Evolutionary conservation across 2,113 vertebrate genomes (phyloP).

Genomic region (Motacilla alba): DNA sequence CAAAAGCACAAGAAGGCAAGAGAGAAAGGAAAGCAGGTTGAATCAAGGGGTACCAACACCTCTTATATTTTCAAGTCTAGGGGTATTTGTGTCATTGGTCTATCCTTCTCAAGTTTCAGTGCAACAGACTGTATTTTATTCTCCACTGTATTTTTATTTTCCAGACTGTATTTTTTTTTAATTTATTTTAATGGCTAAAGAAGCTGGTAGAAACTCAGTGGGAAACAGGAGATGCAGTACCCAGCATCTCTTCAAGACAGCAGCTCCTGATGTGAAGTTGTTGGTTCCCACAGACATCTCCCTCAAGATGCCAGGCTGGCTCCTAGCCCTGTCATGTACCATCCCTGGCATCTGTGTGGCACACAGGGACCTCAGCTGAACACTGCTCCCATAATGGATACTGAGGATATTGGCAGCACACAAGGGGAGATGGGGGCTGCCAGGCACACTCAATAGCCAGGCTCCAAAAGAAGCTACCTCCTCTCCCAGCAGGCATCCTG

Average conservation of each 20-base stretch:
- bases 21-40: not conserved
- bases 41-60: not conserved
- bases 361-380: not conserved
- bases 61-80: not conserved
- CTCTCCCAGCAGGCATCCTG: not conserved
- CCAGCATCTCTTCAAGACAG: not conserved
- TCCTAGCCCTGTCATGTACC: not conserved
- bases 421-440: not conserved
- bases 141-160: not conserved
- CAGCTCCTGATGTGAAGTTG: not conserved
- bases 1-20: not conserved
- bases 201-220: not conserved
- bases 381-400: not conserved
- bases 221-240: not conserved
- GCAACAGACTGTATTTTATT: not conserved
- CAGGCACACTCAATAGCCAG: not conserved
- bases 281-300: not conserved
- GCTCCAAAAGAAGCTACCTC: not conserved
- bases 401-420: accelerated
- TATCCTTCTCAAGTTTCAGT: not conserved
- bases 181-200: not conserved
- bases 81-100: not conserved
- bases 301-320: not conserved
- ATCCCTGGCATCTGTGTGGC: not conserved
- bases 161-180: too few relatives aligned